Evolutionary conservation across 1,140 invertebrate species (phyloP).

Genomic region (Lordiphosa stackelbergi): DNA sequence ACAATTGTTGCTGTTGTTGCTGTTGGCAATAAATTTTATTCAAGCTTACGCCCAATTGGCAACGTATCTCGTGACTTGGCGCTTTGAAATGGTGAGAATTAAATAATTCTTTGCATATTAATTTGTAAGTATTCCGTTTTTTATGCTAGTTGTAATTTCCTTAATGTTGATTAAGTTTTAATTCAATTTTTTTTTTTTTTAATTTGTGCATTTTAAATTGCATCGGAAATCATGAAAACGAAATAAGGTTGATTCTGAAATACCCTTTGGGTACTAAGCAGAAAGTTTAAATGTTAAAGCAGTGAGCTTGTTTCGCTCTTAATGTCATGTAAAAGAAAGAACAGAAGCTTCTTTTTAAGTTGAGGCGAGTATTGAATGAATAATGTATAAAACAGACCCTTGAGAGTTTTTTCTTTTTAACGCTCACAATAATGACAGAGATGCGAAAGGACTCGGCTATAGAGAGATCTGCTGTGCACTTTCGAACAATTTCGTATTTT

Average conservation of each 20-base stretch:
- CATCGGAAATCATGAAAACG: background rate
- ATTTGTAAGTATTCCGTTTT: slow-evolving; percentile 54
- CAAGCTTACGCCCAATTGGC: slow-evolving; percentile 60
- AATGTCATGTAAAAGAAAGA: too few relatives aligned
- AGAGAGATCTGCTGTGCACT: too few relatives aligned
- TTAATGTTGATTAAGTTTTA: slow-evolving; percentile 51
- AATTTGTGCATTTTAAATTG: slow-evolving; percentile 30
- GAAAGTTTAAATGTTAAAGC: too few relatives aligned
- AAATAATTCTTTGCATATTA: slow-evolving; percentile 75
- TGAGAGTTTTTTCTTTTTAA: too few relatives aligned
- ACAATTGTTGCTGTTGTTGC: slow-evolving; percentile 49
- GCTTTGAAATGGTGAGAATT: slow-evolving; percentile 68
- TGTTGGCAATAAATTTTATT: slow-evolving; percentile 60
- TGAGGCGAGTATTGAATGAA: too few relatives aligned
- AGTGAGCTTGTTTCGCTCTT: too few relatives aligned
- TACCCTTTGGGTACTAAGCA: too few relatives aligned
- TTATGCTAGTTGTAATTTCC: slow-evolving; percentile 50
- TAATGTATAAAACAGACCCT: too few relatives aligned
- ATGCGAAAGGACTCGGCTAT: too few relatives aligned
- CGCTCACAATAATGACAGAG: too few relatives aligned
- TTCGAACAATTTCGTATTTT: too few relatives aligned
- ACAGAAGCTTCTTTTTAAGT: too few relatives aligned
- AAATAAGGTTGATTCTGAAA: background rate
- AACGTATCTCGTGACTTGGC: slow-evolving; percentile 64
- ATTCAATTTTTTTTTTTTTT: slow-evolving; percentile 31